A percentile compares a stretch with the other conserved stretches of the same genome.
These are phyloP conservation scores for Saguinus imperator DNA, from an alignment of 2,113 vertebrate species.

Conservation along the genomic window DNA sequence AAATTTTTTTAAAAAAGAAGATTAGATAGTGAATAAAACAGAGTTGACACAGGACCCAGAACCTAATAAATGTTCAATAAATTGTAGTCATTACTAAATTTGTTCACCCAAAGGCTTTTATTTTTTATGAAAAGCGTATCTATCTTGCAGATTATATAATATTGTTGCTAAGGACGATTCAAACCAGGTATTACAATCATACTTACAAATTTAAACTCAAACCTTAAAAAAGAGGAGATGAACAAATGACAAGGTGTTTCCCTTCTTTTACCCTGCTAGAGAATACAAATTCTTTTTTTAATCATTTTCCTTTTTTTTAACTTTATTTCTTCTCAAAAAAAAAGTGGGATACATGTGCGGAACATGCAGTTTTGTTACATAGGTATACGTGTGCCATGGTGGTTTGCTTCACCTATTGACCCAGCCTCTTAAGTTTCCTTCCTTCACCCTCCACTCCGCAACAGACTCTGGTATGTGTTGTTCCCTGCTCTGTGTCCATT, in stretches of 20 bases:
- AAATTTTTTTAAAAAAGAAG: neutral
- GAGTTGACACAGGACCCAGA: neutral
- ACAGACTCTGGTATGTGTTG: too few relatives aligned
- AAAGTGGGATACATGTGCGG: too few relatives aligned
- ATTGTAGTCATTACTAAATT: neutral
- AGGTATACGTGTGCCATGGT: too few relatives aligned
- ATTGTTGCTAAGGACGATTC: slow-evolving; percentile 8
- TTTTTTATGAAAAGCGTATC: neutral
- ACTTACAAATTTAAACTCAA: slow-evolving; percentile 12
- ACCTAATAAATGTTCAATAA: neutral
- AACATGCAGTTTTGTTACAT: too few relatives aligned
- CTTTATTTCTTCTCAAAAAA: too few relatives aligned
- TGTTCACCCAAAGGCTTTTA: neutral
- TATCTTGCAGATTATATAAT: neutral
- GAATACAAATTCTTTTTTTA: neutral
- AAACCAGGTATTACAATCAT: neutral
- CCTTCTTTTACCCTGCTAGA: neutral
- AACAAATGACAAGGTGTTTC: neutral
- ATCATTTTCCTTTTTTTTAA: neutral
- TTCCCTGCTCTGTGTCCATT: too few relatives aligned
- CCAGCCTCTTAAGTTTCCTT: too few relatives aligned
- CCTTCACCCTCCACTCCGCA: too few relatives aligned
- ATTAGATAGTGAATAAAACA: slow-evolving; percentile 34
- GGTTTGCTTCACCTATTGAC: too few relatives aligned
- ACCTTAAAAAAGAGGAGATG: neutral